phyloP scores from a whole-genome alignment of 1,140 invertebrate species.

The Bathynomus jamesi region DNA sequence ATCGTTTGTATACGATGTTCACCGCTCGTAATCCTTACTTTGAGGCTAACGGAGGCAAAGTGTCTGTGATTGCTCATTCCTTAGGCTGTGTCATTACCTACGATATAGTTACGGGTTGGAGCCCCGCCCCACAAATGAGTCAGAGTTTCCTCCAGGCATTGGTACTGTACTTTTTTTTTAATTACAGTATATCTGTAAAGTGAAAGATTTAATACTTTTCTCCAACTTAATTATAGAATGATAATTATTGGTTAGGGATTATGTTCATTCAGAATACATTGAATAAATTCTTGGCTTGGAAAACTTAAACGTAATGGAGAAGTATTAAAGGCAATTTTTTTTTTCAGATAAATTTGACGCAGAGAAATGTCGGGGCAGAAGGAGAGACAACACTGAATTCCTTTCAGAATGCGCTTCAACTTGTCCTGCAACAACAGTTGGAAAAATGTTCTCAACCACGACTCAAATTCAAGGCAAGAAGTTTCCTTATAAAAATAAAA shows the following conservation, averaged over 20 bases:
- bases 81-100: constrained; percentile 72
- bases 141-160: constrained; percentile 37
- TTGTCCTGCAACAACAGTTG: not conserved
- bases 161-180: constrained; percentile 12
- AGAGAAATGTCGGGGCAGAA: not conserved
- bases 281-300: too few species aligned
- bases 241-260: too few species aligned
- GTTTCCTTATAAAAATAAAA: constrained; percentile 6
- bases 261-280: too few species aligned
- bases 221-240: too few species aligned
- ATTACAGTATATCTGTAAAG: not conserved
- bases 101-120: constrained; percentile 68
- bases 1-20: constrained; percentile 63
- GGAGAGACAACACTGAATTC: not conserved
- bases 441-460: constrained; percentile 9
- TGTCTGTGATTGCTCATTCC: constrained; percentile 68
- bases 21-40: constrained; percentile 60
- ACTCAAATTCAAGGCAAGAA: constrained; percentile 34
- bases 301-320: too few species aligned
- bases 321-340: too few species aligned
- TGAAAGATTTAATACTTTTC: too few species aligned
- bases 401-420: not conserved
- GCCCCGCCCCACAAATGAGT: constrained; percentile 42
- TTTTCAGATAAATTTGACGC: not conserved
- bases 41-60: constrained; percentile 57